Conservation (phyloP, 2,797 vertebrate species). For the Linurgus olivaceus region DNA sequence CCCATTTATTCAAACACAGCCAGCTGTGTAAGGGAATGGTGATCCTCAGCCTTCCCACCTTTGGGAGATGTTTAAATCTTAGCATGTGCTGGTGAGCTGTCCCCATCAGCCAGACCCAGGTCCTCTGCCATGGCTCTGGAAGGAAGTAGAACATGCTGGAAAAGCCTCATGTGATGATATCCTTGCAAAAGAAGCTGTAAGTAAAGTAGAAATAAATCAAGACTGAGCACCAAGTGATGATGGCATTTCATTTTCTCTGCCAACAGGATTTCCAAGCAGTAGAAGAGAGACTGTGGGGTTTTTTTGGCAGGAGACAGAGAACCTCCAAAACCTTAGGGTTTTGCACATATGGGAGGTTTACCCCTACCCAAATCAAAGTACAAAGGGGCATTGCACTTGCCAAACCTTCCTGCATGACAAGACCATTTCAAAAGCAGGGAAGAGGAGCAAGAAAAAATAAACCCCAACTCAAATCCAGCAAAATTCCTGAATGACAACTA, state of each 20-base stretch:
- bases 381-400: neutral
- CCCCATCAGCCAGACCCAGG: neutral
- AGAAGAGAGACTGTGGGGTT: neutral
- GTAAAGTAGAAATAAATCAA: neutral
- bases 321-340: neutral
- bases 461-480: neutral
- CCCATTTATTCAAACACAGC: neutral
- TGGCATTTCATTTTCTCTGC: neutral
- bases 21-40: neutral
- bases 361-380: neutral
- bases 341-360: rapidly evolving
- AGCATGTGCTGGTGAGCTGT: neutral
- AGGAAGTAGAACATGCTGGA: neutral
- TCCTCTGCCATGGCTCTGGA: neutral
- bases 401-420: neutral
- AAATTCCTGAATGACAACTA: neutral
- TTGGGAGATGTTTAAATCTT: neutral
- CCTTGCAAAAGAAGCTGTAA: neutral
- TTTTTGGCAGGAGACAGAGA: neutral
- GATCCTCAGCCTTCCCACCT: neutral
- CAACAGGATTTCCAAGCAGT: neutral
- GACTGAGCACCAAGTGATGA: neutral
- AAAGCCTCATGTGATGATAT: neutral
- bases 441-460: rapidly evolving
- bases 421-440: neutral